A percentile compares a stretch with the other conserved stretches of the same genome.
These are phyloP conservation scores for Chironomus tepperi DNA, from an alignment of 1,140 invertebrate species.

Conservation along the genomic window DNA sequence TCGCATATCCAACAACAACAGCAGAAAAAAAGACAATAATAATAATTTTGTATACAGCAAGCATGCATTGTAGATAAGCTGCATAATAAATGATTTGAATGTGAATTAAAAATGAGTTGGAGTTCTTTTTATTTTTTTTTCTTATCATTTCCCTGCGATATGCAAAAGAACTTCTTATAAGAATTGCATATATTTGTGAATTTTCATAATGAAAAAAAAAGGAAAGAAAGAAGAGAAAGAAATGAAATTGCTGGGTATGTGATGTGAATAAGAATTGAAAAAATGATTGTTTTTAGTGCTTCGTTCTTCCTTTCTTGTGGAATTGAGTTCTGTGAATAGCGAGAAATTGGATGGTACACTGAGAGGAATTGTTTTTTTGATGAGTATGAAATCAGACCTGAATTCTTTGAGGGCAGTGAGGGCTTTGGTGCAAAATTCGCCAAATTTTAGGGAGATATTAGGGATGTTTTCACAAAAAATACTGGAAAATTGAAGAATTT, in stretches of 20 bases:
- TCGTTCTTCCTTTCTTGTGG: no score
- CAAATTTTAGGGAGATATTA: no score
- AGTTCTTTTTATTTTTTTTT: not conserved
- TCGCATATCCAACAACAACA: not conserved
- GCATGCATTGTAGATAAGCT: not conserved
- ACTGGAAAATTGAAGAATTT: no score
- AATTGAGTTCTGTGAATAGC: no score
- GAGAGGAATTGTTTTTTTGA: no score
- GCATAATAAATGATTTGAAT: slow-evolving; percentile 9
- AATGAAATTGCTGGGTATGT: not conserved
- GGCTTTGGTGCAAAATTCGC: no score
- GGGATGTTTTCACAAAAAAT: no score
- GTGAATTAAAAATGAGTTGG: slow-evolving; percentile 1
- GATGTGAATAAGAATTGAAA: not conserved
- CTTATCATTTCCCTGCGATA: not conserved
- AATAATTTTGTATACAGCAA: not conserved
- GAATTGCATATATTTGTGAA: not conserved
- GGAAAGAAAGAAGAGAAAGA: not conserved
- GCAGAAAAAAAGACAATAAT: not conserved
- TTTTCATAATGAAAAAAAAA: not conserved
- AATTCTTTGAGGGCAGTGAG: no score
- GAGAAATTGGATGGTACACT: no score
- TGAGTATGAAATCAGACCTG: no score
- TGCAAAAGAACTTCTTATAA: not conserved
- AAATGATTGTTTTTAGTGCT: not conserved